Percentiles rank a stretch among this genome's conserved stretches.
These are phyloP conservation scores for Trissoscelio sp. DNA, from an alignment of 2,888 invertebrate genomes.

Conservation along the genomic window DNA sequence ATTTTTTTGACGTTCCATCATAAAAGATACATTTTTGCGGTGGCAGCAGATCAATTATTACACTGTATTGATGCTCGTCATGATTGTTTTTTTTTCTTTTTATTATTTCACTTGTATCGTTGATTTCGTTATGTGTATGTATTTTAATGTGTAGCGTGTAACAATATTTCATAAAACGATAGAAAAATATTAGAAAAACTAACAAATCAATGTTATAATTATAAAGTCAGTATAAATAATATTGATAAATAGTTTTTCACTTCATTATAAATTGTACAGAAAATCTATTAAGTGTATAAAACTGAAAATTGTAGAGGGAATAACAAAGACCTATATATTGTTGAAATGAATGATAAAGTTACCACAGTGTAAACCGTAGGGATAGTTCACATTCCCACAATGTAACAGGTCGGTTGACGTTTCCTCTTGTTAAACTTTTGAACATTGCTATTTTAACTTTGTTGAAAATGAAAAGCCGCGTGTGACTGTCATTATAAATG, in stretches of 20 bases:
- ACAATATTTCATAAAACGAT: too few species aligned
- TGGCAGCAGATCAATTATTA: slow-evolving; percentile 19
- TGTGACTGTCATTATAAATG: background rate
- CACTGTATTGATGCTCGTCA: too few species aligned
- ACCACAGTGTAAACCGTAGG: background rate
- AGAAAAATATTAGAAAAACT: too few species aligned
- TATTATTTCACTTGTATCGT: slow-evolving; percentile 1
- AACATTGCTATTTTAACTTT: slow-evolving; percentile 12
- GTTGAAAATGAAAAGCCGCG: background rate
- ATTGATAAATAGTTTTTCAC: too few species aligned
- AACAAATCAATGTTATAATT: too few species aligned
- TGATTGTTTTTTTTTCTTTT: too few species aligned
- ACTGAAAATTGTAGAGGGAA: background rate
- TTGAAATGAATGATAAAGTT: slow-evolving; percentile 1
- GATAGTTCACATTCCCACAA: background rate
- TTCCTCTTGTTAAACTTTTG: background rate
- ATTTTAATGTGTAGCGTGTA: slow-evolving; percentile 6
- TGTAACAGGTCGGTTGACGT: slow-evolving; percentile 10
- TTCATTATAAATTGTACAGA: too few species aligned
- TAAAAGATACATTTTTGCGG: slow-evolving; percentile 24
- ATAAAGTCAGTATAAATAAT: too few species aligned
- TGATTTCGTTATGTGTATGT: slow-evolving; percentile 1
- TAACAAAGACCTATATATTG: background rate
- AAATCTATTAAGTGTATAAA: background rate
- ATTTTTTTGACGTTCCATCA: slow-evolving; percentile 23